phyloP scores from a whole-genome alignment of 2,797 vertebrate genomes.

The Chanos chanos region DNA sequence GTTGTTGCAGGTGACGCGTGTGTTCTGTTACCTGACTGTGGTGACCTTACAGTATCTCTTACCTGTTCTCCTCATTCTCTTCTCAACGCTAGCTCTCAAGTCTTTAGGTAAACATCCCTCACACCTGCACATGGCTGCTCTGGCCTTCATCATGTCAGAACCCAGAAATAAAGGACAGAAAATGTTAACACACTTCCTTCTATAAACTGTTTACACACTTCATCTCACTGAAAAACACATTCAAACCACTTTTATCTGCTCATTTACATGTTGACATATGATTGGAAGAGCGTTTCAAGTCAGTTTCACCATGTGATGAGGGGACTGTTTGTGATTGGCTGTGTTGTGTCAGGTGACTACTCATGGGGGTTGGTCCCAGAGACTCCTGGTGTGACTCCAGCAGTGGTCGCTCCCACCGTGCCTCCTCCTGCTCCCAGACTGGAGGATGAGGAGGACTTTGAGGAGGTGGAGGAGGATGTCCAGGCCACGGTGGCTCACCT shows the following conservation, averaged over 20 bases:
- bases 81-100: slow-evolving; percentile 85
- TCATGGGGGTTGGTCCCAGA: slow-evolving; percentile 79
- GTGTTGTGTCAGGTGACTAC: slow-evolving; percentile 73
- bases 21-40: slow-evolving; percentile 91
- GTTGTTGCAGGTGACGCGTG: slow-evolving; percentile 79
- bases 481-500: slow-evolving; percentile 78
- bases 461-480: slow-evolving; percentile 74
- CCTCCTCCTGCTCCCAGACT: slow-evolving; percentile 15
- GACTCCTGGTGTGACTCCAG: slow-evolving; percentile 60
- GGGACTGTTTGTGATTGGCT: neutral
- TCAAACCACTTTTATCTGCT: no score
- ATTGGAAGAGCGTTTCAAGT: neutral
- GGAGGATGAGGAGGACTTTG: slow-evolving; percentile 71
- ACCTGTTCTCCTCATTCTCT: slow-evolving; percentile 83
- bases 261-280: no score
- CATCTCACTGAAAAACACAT: no score
- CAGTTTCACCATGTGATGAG: no score
- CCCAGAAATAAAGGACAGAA: no score
- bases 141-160: no score
- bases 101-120: slow-evolving; percentile 83
- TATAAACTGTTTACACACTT: no score
- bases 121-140: no score
- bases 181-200: no score
- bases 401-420: slow-evolving; percentile 43
- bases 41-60: slow-evolving; percentile 91